Evolutionary conservation across 2,113 vertebrate species (phyloP), one percentile per base, ranked within the genome.

Genomic region (Seriola dumerili): DNA sequence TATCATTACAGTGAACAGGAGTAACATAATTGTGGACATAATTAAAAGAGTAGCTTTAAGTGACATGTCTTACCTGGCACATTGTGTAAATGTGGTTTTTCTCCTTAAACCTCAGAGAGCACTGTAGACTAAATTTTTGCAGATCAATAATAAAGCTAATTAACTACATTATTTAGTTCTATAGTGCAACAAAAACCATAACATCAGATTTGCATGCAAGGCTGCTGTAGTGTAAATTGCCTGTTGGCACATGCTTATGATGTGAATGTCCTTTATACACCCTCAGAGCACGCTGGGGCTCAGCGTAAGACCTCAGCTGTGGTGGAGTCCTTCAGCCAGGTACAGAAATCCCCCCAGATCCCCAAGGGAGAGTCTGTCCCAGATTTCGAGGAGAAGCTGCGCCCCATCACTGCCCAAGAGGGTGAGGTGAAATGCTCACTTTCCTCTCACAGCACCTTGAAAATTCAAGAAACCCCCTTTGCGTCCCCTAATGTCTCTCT

Each of bases 341-440:
- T 93, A 65, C 83, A 86, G 3, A 93, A 73, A 61, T 94, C 88
- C 69, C 69, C 88, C 17, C 68, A 88, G 61, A 78, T 94, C 70
- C 94, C 93, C 61, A 29, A 83, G 36, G 94, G 92, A 75, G 79
- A 95, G 64, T 92, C 86, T 46, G 54, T 93, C 87, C 95, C 91
- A 68, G 92, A 96, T 88, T 95, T 95, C 77, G 66, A 92, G 80
- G 92, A 93, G 85, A 96, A 94, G 69, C 88, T 89, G 72, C 87
- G 44, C 5, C 93, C 80, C 0, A 23, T 94, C 75, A 83, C 89
- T 12, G 80, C 84, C 4, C 32, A 71, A 0, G 0, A 96, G 67
- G 88, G 91, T 96, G 63, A 86, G 81, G 80, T 29, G 66, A 85
- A 80, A 5, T 2, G 0, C 12, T 74, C 46, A 52, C 84, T 84